Base-by-base conservation (phyloP, 2,888 invertebrate species). In the Drosophila monieri region DNA sequence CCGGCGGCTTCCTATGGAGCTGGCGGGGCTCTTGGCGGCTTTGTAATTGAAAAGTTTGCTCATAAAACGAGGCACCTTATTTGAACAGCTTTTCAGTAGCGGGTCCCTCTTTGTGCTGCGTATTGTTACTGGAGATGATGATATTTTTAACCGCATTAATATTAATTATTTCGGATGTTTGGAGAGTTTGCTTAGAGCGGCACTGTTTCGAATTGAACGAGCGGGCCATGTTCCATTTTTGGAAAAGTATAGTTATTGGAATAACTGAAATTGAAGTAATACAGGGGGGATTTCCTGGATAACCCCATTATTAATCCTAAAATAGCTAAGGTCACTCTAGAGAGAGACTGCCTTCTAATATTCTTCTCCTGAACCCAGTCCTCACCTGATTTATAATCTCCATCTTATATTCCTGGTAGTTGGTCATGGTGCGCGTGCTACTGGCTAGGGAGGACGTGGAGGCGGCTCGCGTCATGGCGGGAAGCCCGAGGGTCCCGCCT, bases 361-460 rank as follows among this genome's bases (percentile, higher is more conserved):
- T 25, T 25, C 25, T 2, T 6, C 1, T 12, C 32, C 30, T 10
- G 1, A 30, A 9, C 10, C 2, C 0, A n/a, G 1, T 6, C 6
- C 35, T 35, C 14, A 91, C 91, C 89, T 91, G 91, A 81, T 90
- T 90, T 65, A 91, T 90, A 65, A 91, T 88, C 77, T 91, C 91
- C 80, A 89, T 87, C 85, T 91, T 91, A 79, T 89, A 89, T 74
- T 90, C 89, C 78, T 90, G 89, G 78, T 89, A 89, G 85, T 89
- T 90, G 59, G 88, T 88, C 64, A 77, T 83, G 53, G 88, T 86
- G 68, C 80, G 81, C 65, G 85, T 84, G 62, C 84, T 89, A 77
- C 89, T 89, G 56, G 88, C 89, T 61, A 90, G 64, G 62, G 89
- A 89, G 41, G 90, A 89, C 46, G 90, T 89, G 58, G 89, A 89